phyloP scores from a whole-genome alignment of 1,140 invertebrate species.

The Oppia nitens region DNA sequence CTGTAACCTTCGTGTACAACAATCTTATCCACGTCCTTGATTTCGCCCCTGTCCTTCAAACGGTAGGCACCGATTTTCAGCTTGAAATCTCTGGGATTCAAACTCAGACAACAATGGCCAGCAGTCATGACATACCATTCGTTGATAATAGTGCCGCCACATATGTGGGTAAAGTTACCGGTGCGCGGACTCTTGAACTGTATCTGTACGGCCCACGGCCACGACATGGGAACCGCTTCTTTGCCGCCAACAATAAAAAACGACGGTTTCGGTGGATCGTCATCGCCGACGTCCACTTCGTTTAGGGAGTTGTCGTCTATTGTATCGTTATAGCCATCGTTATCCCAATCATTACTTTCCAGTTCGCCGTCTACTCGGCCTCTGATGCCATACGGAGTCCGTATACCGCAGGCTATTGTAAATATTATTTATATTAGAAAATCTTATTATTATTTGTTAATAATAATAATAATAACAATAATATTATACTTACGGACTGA shows the following conservation, averaged over 20 bases:
- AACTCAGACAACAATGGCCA: constrained; percentile 38
- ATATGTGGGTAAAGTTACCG: constrained; percentile 25
- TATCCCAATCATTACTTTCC: too few relatives aligned
- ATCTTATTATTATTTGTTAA: too few relatives aligned
- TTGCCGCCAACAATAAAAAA: constrained; percentile 22
- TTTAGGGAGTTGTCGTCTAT: too few relatives aligned
- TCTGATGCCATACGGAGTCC: too few relatives aligned
- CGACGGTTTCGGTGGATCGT: too few relatives aligned
- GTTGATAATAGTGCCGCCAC: constrained; percentile 42
- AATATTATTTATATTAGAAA: too few relatives aligned
- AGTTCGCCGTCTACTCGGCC: too few relatives aligned
- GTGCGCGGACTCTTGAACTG: not conserved
- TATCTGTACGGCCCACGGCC: constrained; percentile 21
- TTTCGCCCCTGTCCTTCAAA: not conserved
- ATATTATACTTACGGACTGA: not conserved
- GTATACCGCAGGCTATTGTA: too few relatives aligned
- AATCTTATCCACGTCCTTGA: constrained; percentile 9
- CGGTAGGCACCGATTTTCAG: constrained; percentile 14
- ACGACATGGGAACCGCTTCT: constrained; percentile 17
- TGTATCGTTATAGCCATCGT: too few relatives aligned
- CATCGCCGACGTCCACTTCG: too few relatives aligned
- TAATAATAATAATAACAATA: too few relatives aligned
- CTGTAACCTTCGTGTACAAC: constrained; percentile 18
- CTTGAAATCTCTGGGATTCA: not conserved
- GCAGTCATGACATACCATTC: constrained; percentile 40